Base-by-base conservation (phyloP, 2,888 invertebrate species). In the Cabera pusaria region DNA sequence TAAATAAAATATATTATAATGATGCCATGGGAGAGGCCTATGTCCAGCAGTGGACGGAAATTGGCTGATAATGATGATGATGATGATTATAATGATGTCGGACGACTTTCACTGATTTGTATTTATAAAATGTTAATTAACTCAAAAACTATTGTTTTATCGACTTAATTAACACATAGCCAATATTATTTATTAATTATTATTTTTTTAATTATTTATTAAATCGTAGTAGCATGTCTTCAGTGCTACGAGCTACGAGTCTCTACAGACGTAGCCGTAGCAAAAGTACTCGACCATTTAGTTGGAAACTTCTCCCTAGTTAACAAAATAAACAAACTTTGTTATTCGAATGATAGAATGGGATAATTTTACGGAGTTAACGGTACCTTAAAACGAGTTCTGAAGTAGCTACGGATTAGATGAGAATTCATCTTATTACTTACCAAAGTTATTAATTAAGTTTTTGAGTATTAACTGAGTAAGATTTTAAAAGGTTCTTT, bases 291-390 rank as follows among this genome's bases (percentile, higher is more conserved):
- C 34, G 29, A 22, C 35, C 44, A 32, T 29, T 44, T 32, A 42
- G 40, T 52, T 44, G 19, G 6, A 26, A 49, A 44, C 34, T 49
- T 41, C 21, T 26, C 35, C 18, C 31, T 37, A 29, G 43, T 43
- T 49, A 47, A 52, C 43, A 32, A 45, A 49, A 38, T 47, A 49
- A 49, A 45, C 31, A 40, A 52, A 52, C 36, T 49, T 49, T 22
- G 22, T 17, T 29, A 33, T 38, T 33, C 25, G 40, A 44, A 49
- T 52, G 44, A 44, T 47, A 49, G 49, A 52, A 52, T 43, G 36
- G 35, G 41, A 44, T 52, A 47, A 52, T 52, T 43, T n/a, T n/a
- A n/a, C n/a, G n/a, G 25, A 40, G 49, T 52, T 49, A 34, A 44
- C 19, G 29, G 41, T 44, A 47, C 44, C 44, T 45, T 36, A 34